A percentile compares a stretch with the other conserved stretches of the same genome.
Evolutionary conservation across 2,888 invertebrate species (phyloP).

Genomic region (Volucella bombylans): DNA sequence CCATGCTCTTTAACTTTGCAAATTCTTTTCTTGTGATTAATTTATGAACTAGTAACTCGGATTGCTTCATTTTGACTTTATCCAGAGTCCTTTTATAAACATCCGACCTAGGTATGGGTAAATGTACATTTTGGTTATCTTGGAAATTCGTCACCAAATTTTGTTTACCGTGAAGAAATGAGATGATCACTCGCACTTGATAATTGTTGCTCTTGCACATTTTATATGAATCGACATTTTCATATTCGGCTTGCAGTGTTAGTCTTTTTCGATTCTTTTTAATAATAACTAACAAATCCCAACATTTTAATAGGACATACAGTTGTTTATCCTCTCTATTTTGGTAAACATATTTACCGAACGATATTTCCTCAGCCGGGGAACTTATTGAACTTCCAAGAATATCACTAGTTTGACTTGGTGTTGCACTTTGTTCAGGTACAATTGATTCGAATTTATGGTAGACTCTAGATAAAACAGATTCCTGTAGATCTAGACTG

Average conservation of each 20-base stretch:
- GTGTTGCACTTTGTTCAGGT: background rate
- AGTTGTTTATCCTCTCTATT: slow-evolving; percentile 73
- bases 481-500: slow-evolving; percentile 75
- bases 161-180: slow-evolving; percentile 71
- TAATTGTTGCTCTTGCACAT: slow-evolving; percentile 75
- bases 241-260: slow-evolving; percentile 75
- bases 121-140: background rate
- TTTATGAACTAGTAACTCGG: slow-evolving; percentile 78
- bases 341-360: slow-evolving; percentile 79
- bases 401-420: slow-evolving; percentile 25
- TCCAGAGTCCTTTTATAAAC: slow-evolving; percentile 15
- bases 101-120: background rate
- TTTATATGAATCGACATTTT: slow-evolving; percentile 75
- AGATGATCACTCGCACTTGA: slow-evolving; percentile 76
- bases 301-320: slow-evolving; percentile 78
- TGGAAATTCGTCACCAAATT: slow-evolving; percentile 77
- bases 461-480: slow-evolving; percentile 39
- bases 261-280: slow-evolving; percentile 52
- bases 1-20: slow-evolving; percentile 71
- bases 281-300: slow-evolving; percentile 78
- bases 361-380: slow-evolving; percentile 53
- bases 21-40: slow-evolving; percentile 77
- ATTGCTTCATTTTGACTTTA: slow-evolving; percentile 74
- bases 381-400: slow-evolving; percentile 4
- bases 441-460: slow-evolving; percentile 19